phyloP scores from a whole-genome alignment of 2,888 invertebrate species.

The Serrognathus titanus region DNA sequence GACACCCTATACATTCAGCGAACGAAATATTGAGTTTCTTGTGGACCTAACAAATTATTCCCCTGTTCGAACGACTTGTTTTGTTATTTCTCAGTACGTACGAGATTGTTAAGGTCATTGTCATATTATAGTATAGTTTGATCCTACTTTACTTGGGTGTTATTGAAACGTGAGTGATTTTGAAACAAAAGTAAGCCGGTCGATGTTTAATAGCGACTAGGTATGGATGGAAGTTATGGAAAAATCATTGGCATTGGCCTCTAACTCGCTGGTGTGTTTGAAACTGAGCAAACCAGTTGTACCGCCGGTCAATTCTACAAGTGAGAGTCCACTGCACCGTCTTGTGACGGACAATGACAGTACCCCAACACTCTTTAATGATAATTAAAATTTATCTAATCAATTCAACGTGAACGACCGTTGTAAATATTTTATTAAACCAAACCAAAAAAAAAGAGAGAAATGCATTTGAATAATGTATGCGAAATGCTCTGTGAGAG shows the following conservation, averaged over 20 bases:
- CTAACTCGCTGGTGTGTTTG: neutral
- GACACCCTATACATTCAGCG: too few relatives aligned
- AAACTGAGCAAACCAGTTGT: conserved; percentile 9
- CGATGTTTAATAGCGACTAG: neutral
- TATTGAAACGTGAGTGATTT: too few relatives aligned
- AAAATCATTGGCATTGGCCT: too few relatives aligned
- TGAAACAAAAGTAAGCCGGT: neutral
- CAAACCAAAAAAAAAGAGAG: neutral
- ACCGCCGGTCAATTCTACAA: conserved; percentile 3
- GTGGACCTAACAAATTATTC: too few relatives aligned
- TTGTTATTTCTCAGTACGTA: too few relatives aligned
- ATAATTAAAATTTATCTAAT: neutral
- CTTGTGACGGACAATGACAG: conserved; percentile 16
- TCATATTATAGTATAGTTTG: too few relatives aligned
- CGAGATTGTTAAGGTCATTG: too few relatives aligned
- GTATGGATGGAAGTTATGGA: neutral
- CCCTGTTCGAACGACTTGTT: too few relatives aligned
- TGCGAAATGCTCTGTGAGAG: neutral
- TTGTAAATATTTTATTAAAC: neutral
- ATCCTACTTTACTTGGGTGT: too few relatives aligned
- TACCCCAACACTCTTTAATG: neutral
- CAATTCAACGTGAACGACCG: neutral
- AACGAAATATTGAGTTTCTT: too few relatives aligned
- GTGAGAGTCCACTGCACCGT: conserved; percentile 13
- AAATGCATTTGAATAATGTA: neutral